A percentile compares a stretch with the other conserved stretches of the same genome.
Evolutionary conservation across 2,113 vertebrate genomes (phyloP).

Genomic region (Tachuris rubrigastra): DNA sequence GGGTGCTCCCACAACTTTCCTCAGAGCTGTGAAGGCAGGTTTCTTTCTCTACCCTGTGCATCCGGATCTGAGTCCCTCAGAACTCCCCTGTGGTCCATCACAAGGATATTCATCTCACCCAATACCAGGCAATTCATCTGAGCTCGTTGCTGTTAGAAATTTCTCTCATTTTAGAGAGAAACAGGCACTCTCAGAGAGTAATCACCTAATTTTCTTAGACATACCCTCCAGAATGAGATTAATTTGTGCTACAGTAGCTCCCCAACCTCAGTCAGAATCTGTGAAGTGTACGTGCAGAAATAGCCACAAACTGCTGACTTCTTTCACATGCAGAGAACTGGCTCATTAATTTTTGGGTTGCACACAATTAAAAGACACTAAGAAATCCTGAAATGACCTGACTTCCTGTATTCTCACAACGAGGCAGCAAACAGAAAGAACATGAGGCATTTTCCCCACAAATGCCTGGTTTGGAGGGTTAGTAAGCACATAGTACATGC

Average conservation of each 20-base stretch:
- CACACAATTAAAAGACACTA: not conserved
- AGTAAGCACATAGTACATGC: not conserved
- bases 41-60: not conserved
- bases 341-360: constrained; percentile 32
- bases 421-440: not conserved
- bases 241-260: constrained; percentile 30
- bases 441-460: not conserved
- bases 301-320: constrained; percentile 18
- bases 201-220: constrained; percentile 35
- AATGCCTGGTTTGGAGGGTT: not conserved
- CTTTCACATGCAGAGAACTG: not conserved
- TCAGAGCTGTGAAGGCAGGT: not conserved
- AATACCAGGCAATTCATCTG: not conserved
- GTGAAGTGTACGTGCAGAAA: not conserved
- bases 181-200: not conserved
- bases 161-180: not conserved
- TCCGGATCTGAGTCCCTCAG: not conserved
- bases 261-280: constrained; percentile 22
- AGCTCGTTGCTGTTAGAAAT: not conserved
- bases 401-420: not conserved
- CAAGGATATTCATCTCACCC: not conserved
- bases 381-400: not conserved
- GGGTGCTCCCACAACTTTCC: not conserved
- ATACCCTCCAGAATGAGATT: constrained; percentile 18
- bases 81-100: not conserved